Evolutionary conservation across 2,797 vertebrate genomes (phyloP).

Genomic region (Propithecus deckenii): DNA sequence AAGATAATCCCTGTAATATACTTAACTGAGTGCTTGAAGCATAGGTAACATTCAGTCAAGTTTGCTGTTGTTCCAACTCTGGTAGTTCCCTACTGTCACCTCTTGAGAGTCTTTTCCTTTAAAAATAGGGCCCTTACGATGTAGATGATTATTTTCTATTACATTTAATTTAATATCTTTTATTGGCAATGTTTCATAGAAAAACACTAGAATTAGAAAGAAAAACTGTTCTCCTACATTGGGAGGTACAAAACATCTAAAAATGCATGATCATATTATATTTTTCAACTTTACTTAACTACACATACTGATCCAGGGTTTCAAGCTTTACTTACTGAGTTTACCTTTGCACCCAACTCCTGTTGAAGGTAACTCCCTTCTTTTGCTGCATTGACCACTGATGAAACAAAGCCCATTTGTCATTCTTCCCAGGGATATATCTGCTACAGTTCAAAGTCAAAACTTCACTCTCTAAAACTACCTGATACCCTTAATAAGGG

Average conservation of each 20-base stretch:
- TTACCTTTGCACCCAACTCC: background rate
- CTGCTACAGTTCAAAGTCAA: background rate
- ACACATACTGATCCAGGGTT: background rate
- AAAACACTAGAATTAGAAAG: background rate
- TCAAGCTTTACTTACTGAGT: background rate
- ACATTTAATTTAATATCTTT: background rate
- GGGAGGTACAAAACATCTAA: background rate
- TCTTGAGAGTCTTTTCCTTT: background rate
- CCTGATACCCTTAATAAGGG: background rate
- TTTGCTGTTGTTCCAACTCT: rapidly evolving
- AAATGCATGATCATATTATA: background rate
- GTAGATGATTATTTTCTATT: background rate
- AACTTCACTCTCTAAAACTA: background rate
- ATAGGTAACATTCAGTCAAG: background rate
- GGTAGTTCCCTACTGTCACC: background rate
- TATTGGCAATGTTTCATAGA: background rate
- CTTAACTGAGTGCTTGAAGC: background rate
- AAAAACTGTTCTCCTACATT: background rate
- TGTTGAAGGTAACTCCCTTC: background rate
- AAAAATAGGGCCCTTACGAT: background rate
- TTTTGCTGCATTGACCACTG: background rate
- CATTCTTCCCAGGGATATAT: background rate
- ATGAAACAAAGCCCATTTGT: background rate
- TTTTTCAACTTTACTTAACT: background rate
- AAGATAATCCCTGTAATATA: background rate